Conservation (phyloP, 2,888 invertebrate species). For the Leucoma salicis region DNA sequence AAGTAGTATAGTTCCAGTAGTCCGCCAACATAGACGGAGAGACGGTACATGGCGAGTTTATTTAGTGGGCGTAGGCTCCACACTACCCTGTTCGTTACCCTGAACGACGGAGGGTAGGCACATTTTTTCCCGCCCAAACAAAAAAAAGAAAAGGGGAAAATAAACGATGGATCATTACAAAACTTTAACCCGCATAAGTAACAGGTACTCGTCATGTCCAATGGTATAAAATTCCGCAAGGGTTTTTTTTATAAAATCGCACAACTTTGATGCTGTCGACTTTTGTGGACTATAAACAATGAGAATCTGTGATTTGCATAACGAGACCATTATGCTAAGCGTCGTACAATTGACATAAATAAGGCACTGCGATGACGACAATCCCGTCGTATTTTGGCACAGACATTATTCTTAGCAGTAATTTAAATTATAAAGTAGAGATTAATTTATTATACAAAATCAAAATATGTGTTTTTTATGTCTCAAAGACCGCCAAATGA, state of each 20-base stretch:
- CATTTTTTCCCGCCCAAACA: too few species aligned
- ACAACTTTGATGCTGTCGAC: neutral
- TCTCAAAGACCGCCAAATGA: neutral
- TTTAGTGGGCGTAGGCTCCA: too few species aligned
- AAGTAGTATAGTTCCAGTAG: too few species aligned
- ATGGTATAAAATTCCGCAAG: too few species aligned
- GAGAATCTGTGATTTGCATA: conserved; percentile 27
- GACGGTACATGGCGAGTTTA: too few species aligned
- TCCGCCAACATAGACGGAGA: too few species aligned
- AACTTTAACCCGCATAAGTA: too few species aligned
- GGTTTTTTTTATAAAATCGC: neutral
- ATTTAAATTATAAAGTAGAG: conserved; percentile 6
- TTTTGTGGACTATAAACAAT: conserved; percentile 5
- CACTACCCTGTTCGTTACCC: too few species aligned
- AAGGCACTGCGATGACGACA: conserved; percentile 17
- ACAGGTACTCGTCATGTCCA: too few species aligned
- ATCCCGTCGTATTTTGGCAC: neutral
- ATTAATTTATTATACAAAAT: conserved; percentile 2
- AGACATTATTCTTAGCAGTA: conserved; percentile 3
- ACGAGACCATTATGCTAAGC: conserved; percentile 27
- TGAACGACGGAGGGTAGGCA: too few species aligned
- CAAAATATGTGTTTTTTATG: neutral
- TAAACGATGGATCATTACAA: too few species aligned
- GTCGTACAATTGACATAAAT: conserved; percentile 18
- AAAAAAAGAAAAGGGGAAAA: too few species aligned